Evolutionary conservation across 2,797 vertebrate species (phyloP), one percentile per base, ranked within the genome.

Genomic region (Clamator glandarius): DNA sequence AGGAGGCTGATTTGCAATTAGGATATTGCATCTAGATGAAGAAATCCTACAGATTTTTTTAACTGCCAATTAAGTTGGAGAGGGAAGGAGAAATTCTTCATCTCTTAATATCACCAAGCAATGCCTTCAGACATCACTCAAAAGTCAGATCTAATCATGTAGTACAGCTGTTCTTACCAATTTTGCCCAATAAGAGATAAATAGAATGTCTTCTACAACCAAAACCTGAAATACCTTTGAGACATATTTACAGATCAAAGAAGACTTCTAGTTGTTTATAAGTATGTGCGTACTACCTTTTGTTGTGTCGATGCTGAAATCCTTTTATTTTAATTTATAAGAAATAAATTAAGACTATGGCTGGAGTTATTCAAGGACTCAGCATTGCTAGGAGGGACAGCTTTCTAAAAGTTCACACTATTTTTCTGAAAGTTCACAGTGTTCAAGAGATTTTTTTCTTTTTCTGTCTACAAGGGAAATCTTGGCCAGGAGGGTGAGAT

Each of bases 51-150:
- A 11, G 67, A 18, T 19, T 42, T 69, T 58, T 6, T 76, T 79
- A 90, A 35, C 24, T 54, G 10, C 36, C 84, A 64, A 70, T 91
- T 90, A 73, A 86, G 31, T 44, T 83, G 44, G 68, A 83, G 75
- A 35, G 46, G 48, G 29, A 55, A 83, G 26, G 54, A 58, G 33
- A 92, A 61, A 20, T 66, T 84, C 33, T 86, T 48, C 48, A 52
- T 33, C 51, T 82, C 92, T 93, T 85, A 93, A 74, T 94, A 66
- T 93, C 79, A 92, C 52, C 0, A 21, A 93, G 41, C 69, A 95
- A 70, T 96, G 59, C 36, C 55, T 92, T 92, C 79, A 84, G 84
- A 89, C n/a, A 50, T 95, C 84, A 86, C 29, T 96, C 79, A 96
- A 42, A 31, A 89, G 78, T 94, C 93, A 91, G 31, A 70, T 69